These are phyloP conservation scores for Pithys albifrons DNA, from an alignment of 2,113 vertebrate genomes.

Conservation along the genomic window DNA sequence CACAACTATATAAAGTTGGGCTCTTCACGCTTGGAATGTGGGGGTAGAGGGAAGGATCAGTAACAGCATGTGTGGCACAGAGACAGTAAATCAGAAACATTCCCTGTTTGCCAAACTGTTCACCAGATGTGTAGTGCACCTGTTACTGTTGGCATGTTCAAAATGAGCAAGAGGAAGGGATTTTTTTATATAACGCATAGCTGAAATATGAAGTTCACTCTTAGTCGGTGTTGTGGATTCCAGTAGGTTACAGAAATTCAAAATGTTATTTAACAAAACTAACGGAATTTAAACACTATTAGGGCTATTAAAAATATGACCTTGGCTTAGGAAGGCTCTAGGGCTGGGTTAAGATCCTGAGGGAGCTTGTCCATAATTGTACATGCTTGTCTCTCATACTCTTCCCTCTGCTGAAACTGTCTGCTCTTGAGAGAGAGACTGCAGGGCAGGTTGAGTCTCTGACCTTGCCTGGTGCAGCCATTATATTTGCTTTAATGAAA, in stretches of 20 bases:
- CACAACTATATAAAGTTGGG: not conserved
- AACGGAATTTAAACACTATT: not conserved
- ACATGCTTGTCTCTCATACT: not conserved
- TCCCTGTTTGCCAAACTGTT: not conserved
- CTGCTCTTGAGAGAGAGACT: not conserved
- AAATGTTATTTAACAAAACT: not conserved
- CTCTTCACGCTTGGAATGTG: not conserved
- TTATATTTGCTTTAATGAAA: not conserved
- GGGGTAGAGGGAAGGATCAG: not conserved
- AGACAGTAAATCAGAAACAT: not conserved
- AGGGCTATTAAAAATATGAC: not conserved
- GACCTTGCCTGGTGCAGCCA: not conserved
- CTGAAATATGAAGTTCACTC: not conserved
- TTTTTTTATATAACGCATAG: not conserved
- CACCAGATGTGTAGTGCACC: not conserved
- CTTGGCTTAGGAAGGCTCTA: not conserved
- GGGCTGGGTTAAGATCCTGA: not conserved
- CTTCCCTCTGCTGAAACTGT: not conserved
- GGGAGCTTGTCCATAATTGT: not conserved
- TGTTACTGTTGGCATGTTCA: not conserved
- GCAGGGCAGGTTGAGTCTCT: not conserved
- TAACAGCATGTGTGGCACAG: not conserved
- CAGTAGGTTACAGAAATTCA: not conserved
- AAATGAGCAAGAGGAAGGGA: not conserved
- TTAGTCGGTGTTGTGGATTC: not conserved